Evolutionary conservation across 2,797 vertebrate species (phyloP).

Genomic region (Peromyscus attwateri): DNA sequence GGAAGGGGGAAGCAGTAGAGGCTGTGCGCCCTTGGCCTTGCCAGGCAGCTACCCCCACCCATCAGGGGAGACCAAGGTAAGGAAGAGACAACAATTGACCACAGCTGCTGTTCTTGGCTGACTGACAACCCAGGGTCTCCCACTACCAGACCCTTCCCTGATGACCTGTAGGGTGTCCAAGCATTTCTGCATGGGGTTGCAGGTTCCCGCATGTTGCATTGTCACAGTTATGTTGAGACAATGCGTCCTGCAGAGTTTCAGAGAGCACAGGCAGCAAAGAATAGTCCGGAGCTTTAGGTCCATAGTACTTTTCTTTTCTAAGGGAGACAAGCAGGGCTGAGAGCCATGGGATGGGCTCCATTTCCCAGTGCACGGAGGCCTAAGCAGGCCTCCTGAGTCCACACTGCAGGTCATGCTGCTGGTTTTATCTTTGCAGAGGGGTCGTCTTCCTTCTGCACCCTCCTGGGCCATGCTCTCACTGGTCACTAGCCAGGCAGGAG

Average conservation of each 20-base stretch:
- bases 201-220: neutral
- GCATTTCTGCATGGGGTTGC: neutral
- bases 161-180: neutral
- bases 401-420: neutral
- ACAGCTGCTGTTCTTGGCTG: neutral
- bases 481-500: neutral
- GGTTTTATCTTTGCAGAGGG: neutral
- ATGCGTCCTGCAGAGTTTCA: neutral
- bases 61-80: neutral
- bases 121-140: neutral
- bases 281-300: neutral
- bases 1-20: neutral
- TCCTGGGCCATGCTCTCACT: neutral
- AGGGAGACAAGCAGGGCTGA: neutral
- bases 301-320: neutral
- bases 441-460: neutral
- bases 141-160: neutral
- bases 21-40: accelerated
- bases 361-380: accelerated
- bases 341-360: neutral
- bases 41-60: neutral
- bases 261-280: neutral
- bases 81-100: neutral
- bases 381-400: neutral
- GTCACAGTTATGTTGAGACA: neutral